Base-by-base conservation (phyloP, 2,888 invertebrate species). In the Pachycephus smyrnensis region DNA sequence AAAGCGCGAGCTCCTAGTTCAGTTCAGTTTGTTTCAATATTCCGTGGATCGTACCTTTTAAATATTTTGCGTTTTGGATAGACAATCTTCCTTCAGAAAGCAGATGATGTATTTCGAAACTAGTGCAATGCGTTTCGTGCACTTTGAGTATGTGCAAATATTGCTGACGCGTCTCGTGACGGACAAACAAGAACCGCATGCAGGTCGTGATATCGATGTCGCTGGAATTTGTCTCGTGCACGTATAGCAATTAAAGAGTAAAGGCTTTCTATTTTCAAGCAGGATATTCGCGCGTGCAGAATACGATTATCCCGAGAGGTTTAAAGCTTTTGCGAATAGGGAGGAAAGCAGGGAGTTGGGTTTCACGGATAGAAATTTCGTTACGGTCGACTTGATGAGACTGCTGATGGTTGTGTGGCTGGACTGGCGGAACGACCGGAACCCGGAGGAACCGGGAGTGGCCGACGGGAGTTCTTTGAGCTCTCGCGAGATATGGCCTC, bases 31-130 rank as follows among this genome's bases (percentile, higher is more conserved):
- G 55, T 55, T 55, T 55, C 55, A 55, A 55, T 55, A 23, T 55
- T 23, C 55, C 55, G 23, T 23, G 23, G 23, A 55, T 55, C 55
- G 55, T 23, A 23, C 55, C 55, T 55, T 55, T 55, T 23, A 55
- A 55, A 23, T 55, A 23, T 55, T 55, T 23, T 9, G 55, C 55
- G 84, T 84, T 83, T 80, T 76, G 80, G 84, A 84, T 84, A 84
- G 82, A 81, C 83, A 83, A 84, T 84, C 81, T 84, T 82, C 83
- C 80, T 77, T 78, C 80, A 83, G 84, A 84, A 84, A 84, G 84
- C 79, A 82, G 80, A 80, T 80, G 77, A 80, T 77, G 79, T 76
- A 76, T 81, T 83, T 83, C 9, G 2, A 23, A 15, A 2, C 55
- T 6, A 55, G 55, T 55, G 1, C 55, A 55, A 23, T 23, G 23